phyloP scores from a whole-genome alignment of 2,797 vertebrate species.

The Cossypha dichroa region DNA sequence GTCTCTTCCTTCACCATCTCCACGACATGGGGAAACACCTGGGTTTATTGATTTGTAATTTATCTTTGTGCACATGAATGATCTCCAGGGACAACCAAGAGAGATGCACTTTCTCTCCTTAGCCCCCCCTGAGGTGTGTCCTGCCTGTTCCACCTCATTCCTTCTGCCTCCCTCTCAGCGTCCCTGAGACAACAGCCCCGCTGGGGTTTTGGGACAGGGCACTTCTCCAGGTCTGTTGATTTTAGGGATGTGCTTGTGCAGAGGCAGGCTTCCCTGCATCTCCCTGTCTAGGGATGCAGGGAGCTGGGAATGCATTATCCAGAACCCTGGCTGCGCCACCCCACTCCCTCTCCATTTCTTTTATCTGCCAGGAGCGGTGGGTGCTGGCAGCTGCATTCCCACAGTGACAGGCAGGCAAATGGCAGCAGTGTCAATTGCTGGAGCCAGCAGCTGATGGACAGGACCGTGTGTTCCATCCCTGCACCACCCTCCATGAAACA shows the following conservation, averaged over 20 bases:
- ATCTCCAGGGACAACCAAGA: not conserved
- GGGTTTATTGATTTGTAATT: not conserved
- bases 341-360: not conserved
- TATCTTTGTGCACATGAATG: not conserved
- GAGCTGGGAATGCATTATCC: not conserved
- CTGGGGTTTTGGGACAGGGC: not conserved
- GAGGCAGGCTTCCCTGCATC: not conserved
- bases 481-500: not conserved
- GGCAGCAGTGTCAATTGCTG: not conserved
- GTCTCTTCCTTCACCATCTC: not conserved
- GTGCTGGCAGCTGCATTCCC: not conserved
- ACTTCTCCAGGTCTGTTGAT: not conserved
- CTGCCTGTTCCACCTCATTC: not conserved
- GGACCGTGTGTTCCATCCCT: not conserved
- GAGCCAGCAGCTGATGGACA: not conserved
- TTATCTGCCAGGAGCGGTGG: not conserved
- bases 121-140: fast-evolving
- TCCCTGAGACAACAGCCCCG: fast-evolving
- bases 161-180: not conserved
- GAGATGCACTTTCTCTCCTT: not conserved
- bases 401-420: not conserved
- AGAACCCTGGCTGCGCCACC: not conserved
- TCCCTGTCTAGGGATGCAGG: not conserved
- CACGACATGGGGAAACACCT: fast-evolving
- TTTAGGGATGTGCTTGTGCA: not conserved